phyloP scores from a whole-genome alignment of 2,797 vertebrate genomes.

The Florisuga fusca region DNA sequence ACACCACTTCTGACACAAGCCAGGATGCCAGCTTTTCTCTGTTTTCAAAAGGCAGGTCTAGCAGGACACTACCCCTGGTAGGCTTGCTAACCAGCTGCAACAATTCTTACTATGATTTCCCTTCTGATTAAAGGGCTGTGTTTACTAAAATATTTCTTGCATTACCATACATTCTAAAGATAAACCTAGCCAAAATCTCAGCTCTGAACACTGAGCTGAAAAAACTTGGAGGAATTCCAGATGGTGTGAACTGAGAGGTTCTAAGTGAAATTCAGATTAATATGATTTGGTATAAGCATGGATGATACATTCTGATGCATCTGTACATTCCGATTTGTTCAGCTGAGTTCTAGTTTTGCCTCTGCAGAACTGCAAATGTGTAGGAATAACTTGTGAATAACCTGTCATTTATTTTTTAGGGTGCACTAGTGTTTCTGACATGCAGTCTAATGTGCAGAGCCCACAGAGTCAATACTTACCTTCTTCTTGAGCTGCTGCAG shows the following conservation, averaged over 20 bases:
- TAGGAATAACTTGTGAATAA: not conserved
- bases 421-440: slow-evolving; percentile 37
- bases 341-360: not conserved
- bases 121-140: not conserved
- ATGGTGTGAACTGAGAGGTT: not conserved
- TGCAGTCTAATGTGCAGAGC: slow-evolving; percentile 44
- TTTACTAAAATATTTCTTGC: not conserved
- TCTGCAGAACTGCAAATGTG: not conserved
- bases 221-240: not conserved
- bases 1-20: too few relatives aligned
- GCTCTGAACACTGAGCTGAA: not conserved
- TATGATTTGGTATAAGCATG: not conserved
- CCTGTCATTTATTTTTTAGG: slow-evolving; percentile 21
- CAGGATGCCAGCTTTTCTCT: too few relatives aligned
- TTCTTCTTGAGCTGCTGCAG: slow-evolving; percentile 6
- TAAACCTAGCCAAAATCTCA: not conserved
- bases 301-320: not conserved
- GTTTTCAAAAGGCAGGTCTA: too few relatives aligned
- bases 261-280: not conserved
- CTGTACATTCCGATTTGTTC: not conserved
- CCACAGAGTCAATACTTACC: slow-evolving; percentile 8
- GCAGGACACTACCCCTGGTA: too few relatives aligned
- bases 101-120: not conserved
- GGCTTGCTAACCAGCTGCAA: too few relatives aligned
- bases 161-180: not conserved